Evolutionary conservation across 2,113 vertebrate genomes (phyloP), one percentile per base, ranked within the genome.

Genomic region (Plecturocebus donacophilus): DNA sequence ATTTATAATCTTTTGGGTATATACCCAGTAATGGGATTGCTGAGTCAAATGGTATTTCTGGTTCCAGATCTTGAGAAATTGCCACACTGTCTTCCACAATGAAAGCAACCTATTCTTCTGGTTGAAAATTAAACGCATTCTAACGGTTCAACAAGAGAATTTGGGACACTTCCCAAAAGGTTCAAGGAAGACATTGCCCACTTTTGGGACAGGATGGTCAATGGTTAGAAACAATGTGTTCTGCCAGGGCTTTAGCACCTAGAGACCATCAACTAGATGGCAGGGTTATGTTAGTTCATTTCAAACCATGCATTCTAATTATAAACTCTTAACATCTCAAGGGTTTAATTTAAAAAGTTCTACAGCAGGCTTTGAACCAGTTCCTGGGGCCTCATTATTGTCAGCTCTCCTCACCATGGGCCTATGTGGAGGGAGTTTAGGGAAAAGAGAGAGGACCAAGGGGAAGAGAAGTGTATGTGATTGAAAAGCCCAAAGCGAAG

Each of bases 271-370:
- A 54, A 49, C 27, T 25, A 32, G 11, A 27, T 16, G 17, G 76
- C 30, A 58, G 58, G 45, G 64, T 76, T 61, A 54, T 10, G 27
- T 52, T 40, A 68, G 47, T 95, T 94, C 35, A 66, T 80, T 93
- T 87, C 54, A 47, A 73, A 95, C 35, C 61, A 2, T 21, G 61
- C 16, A 27, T 77, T 90, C 61, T 89, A 95, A 95, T 97, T 91
- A 88, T 32, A 79, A 68, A 20, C 38, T 86, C 45, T 88, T 77
- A 27, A 81, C 97, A 83, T 96, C 98, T 86, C 86, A 0, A 83
- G 96, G 95, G 95, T 64, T 96, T 96, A 98, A 98, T 98, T 97
- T 73, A 75, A 95, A 95, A 97, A 97, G 88, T 98, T 98, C 93
- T 80, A 27, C 19, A 27, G 68, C n/a, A 89, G 61, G 11, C 94